These are phyloP conservation scores for Acronicta aceris DNA, from an alignment of 2,888 invertebrate species.

Conservation along the genomic window DNA sequence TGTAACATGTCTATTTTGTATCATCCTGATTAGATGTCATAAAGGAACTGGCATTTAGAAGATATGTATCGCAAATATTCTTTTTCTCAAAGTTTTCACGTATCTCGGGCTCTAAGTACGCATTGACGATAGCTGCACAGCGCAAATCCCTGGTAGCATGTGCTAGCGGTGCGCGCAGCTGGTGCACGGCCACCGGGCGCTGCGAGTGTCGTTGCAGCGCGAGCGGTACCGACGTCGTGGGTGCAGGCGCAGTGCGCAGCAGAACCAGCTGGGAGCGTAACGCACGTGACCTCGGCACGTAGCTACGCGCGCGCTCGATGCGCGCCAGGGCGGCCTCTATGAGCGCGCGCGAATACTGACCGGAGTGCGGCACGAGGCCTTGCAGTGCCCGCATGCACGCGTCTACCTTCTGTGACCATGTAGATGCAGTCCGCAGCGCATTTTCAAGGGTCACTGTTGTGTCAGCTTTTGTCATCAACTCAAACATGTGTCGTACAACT, in stretches of 20 bases:
- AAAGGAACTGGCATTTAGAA: too few species aligned
- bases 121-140: slow-evolving; percentile 63
- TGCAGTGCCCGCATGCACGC: slow-evolving; percentile 58
- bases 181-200: slow-evolving; percentile 31
- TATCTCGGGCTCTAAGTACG: slow-evolving; percentile 57
- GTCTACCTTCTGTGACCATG: slow-evolving; percentile 45
- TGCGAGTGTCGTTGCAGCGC: slow-evolving; percentile 56
- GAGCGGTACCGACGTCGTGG: not conserved
- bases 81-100: slow-evolving; percentile 51
- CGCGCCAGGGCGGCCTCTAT: slow-evolving; percentile 65
- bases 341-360: slow-evolving; percentile 65
- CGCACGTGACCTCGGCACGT: slow-evolving; percentile 36
- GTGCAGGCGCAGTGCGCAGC: slow-evolving; percentile 46
- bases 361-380: slow-evolving; percentile 60
- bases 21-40: too few species aligned
- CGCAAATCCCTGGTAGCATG: slow-evolving; percentile 55
- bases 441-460: slow-evolving; percentile 10
- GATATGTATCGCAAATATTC: slow-evolving; percentile 58
- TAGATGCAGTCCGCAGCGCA: slow-evolving; percentile 3
- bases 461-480: slow-evolving; percentile 17
- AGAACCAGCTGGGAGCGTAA: slow-evolving; percentile 34
- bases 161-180: slow-evolving; percentile 57
- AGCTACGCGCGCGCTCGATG: slow-evolving; percentile 52
- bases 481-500: slow-evolving; percentile 30
- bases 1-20: too few species aligned